Evolutionary conservation across 2,797 vertebrate genomes (phyloP).

Genomic region (Sebastes goodei): DNA sequence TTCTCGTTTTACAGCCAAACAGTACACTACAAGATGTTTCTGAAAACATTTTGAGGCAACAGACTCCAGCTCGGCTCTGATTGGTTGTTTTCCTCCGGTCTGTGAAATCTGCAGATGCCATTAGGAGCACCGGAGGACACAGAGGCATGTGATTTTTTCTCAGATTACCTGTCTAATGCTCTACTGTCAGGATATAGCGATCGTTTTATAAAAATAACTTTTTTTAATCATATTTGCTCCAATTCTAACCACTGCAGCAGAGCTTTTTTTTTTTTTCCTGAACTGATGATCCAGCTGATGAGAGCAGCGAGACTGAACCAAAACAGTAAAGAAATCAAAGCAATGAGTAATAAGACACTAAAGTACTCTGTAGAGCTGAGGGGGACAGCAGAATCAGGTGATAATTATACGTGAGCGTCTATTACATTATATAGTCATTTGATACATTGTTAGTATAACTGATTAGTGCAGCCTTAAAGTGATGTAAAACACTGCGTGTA

Average conservation of each 20-base stretch:
- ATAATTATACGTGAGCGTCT: not conserved
- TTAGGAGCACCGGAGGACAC: no score
- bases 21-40: no score
- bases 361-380: not conserved
- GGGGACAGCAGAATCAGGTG: not conserved
- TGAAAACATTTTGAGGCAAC: no score
- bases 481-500: not conserved
- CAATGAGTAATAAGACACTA: not conserved
- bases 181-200: no score
- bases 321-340: not conserved
- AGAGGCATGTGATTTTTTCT: no score
- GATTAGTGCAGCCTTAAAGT: not conserved
- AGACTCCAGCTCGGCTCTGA: no score
- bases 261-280: not conserved
- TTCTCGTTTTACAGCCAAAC: no score
- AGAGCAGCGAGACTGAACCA: not conserved
- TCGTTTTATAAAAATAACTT: no score
- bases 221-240: no score
- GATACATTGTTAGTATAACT: not conserved
- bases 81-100: no score
- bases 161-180: accelerated
- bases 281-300: not conserved
- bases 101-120: no score
- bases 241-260: not conserved
- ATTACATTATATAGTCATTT: not conserved